Base-by-base conservation (phyloP, 2,797 vertebrate genomes). In the Babyrousa celebensis region DNA sequence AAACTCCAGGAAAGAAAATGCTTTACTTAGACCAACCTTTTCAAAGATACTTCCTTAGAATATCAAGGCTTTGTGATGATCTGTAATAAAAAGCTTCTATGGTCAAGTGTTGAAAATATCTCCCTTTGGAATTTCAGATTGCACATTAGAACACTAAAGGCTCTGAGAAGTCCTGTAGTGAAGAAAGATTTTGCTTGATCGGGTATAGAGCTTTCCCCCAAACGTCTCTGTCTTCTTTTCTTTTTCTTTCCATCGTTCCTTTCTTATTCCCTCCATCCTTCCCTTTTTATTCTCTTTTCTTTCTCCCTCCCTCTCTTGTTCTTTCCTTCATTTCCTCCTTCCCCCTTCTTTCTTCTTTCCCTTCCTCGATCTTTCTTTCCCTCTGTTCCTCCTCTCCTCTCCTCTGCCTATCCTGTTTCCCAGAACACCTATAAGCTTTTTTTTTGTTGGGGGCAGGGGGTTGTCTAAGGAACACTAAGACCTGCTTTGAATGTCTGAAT, bases 61-160 rank as follows among this genome's bases (percentile, higher is more conserved):
- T 58, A 43, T 52, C 32, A 63, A 89, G 40, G 11, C 17, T 14
- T 85, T 82, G 40, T 52, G 63, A 54, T 72, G 12, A 7, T 90
- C 56, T 77, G 27, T 60, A 56, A 83, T 65, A 72, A 94, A 90
- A 84, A 84, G 12, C 27, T 62, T 70, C 65, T 72, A 5, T n/a
- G 18, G 8, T 23, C 23, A 58, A 71, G 62, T 63, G 63, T 77
- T 36, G 18, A 72, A 94, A 89, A 60, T 60, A 43, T 3, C 9
- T 67, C 32, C n/a, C 36, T 89, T 63, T 72, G 52, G 48, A 88
- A 89, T 92, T 84, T 86, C 52, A 75, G 63, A 88, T 74, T 52
- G 20, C 25, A 58, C 10, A n/a, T 63, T n/a, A 65, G 52, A 85
- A 65, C 12, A n/a, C 72, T 58, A 62, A 92, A 85, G 63, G 3